Conservation (phyloP, 2,113 vertebrate genomes). For the Echinops telfairi region DNA sequence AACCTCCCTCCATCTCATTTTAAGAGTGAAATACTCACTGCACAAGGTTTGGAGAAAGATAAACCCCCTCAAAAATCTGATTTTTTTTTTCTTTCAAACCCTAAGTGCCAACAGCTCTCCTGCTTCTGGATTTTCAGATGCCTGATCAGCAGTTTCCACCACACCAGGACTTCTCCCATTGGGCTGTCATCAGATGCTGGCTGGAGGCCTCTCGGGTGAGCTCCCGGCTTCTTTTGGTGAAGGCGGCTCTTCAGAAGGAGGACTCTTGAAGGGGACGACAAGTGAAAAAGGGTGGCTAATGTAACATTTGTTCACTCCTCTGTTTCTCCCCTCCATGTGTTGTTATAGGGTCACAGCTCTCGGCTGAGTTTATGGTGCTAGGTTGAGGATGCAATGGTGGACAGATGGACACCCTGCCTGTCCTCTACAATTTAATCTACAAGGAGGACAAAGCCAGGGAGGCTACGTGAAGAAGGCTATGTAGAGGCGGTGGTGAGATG, state of each 20-base stretch:
- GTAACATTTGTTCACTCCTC: neutral
- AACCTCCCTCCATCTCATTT: neutral
- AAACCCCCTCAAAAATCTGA: neutral
- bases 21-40: slow-evolving; percentile 8
- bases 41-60: neutral
- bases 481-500: no score
- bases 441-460: neutral
- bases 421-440: neutral
- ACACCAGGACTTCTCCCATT: accelerated
- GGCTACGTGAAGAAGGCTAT: neutral
- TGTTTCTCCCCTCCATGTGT: neutral
- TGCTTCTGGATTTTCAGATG: neutral
- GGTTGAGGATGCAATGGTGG: neutral
- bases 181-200: neutral
- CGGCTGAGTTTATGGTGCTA: neutral
- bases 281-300: neutral
- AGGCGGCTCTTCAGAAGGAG: neutral
- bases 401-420: neutral
- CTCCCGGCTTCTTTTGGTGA: neutral
- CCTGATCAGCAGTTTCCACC: neutral
- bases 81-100: slow-evolving; percentile 21
- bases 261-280: neutral
- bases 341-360: neutral
- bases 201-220: neutral
- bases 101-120: neutral